Evolutionary conservation across 2,888 invertebrate species (phyloP), one percentile per base, ranked within the genome.

Genomic region (Lydus trimaculatus): DNA sequence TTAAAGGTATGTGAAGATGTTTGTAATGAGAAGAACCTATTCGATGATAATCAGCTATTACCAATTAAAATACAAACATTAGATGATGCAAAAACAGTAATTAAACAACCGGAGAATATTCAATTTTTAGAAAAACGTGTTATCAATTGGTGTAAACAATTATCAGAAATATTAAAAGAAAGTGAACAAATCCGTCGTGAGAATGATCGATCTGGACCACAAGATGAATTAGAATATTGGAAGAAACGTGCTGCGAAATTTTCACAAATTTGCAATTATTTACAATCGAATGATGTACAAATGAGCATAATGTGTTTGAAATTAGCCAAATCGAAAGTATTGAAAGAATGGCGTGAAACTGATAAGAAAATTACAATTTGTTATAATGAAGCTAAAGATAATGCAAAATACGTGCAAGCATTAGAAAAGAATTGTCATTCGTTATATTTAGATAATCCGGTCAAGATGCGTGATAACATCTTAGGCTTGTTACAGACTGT

Each of bases 201-300:
- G 83, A 95, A 95, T 69, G 97, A 98, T 83, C 92, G 93, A 4
- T 94, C 93, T 64, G 85, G 97, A 0, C 98, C 98, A 0, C 95
- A 97, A 81, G 97, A 98, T 80, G 98, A 98, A 82, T 87, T 98
- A 48, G 95, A 96, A 79, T 98, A 98, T 84, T 98, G 98, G 98
- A 98, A 98, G 85, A 94, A 94, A 79, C 88, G 98, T 36, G 95
- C 96, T 48, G 96, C 97, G 0, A 96, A 95, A 82, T 97, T 98
- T 84, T 96, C 95, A 7, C 94, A 95, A 82, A 90, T 96, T 0
- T 90, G 94, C 13, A 90, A 91, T 5, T 92, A 93, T 81, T 86
- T 95, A 69, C 82, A 92, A 89, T 90, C 91, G 60, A 89, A 88
- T 61, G 94, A 95, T 85, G 93, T 94, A 0, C 91, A 91, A 82